Conservation (phyloP, 2,797 vertebrate genomes). For the Kryptolebias ocellatus region DNA sequence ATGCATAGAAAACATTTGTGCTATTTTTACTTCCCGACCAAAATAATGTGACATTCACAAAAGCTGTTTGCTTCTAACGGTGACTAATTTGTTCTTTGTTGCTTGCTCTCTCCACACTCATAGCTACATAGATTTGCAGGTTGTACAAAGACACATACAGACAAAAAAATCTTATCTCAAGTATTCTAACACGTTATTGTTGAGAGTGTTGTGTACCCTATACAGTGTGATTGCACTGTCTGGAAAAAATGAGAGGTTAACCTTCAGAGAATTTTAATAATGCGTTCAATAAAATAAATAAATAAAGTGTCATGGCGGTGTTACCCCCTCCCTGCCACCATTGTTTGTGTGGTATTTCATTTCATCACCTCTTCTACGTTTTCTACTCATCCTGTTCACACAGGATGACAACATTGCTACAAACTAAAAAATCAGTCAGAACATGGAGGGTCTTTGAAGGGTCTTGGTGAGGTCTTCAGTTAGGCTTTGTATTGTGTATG, state of each 20-base stretch:
- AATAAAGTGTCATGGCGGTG: slow-evolving; percentile 39
- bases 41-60: slow-evolving; percentile 30
- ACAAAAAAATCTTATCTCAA: slow-evolving; percentile 34
- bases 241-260: slow-evolving; percentile 48
- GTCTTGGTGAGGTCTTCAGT: too few relatives aligned
- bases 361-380: slow-evolving; percentile 7
- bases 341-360: slow-evolving; percentile 9
- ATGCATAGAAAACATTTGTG: slow-evolving; percentile 41
- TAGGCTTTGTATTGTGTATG: too few relatives aligned
- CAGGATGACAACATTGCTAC: too few relatives aligned
- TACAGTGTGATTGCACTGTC: slow-evolving; percentile 34
- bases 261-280: slow-evolving; percentile 54
- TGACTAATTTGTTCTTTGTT: slow-evolving; percentile 43
- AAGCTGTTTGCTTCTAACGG: slow-evolving; percentile 50
- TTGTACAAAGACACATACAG: slow-evolving; percentile 31
- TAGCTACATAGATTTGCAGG: slow-evolving; percentile 47
- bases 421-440: too few relatives aligned
- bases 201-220: slow-evolving; percentile 1
- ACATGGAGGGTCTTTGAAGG: too few relatives aligned
- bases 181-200: slow-evolving; percentile 29
- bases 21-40: slow-evolving; percentile 61
- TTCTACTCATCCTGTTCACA: neutral
- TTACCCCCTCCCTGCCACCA: slow-evolving; percentile 3
- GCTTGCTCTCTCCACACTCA: slow-evolving; percentile 33
- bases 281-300: slow-evolving; percentile 9